phyloP scores from a whole-genome alignment of 1,140 invertebrate genomes.

The Drosophila ohnishii region DNA sequence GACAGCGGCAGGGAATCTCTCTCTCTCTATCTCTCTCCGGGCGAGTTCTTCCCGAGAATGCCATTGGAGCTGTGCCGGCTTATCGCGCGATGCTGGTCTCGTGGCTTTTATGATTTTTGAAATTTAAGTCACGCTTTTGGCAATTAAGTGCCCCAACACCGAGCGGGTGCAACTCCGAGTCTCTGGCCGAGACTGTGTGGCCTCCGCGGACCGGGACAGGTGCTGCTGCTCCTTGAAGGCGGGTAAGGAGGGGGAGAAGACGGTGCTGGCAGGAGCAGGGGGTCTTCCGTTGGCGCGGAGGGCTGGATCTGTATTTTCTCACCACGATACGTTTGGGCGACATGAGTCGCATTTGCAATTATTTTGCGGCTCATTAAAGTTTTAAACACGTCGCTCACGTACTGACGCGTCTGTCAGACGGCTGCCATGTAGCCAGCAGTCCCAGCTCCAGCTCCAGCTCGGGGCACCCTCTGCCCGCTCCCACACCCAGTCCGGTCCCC shows the following conservation, averaged over 20 bases:
- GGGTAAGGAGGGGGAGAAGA: neutral
- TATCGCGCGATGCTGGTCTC: constrained; percentile 58
- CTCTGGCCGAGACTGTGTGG: constrained; percentile 51
- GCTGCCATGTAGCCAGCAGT: constrained; percentile 69
- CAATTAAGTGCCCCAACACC: constrained; percentile 77
- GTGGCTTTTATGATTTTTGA: constrained; percentile 79
- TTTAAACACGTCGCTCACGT: constrained; percentile 83
- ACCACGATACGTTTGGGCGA: constrained; percentile 71
- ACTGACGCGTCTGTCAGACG: constrained; percentile 79
- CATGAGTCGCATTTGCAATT: constrained; percentile 82
- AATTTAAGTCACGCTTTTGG: constrained; percentile 81
- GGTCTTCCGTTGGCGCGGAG: constrained; percentile 13
- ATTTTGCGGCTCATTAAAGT: constrained; percentile 83
- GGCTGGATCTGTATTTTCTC: constrained; percentile 54
- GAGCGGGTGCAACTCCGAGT: constrained; percentile 20
- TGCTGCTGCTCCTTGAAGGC: constrained; percentile 31
- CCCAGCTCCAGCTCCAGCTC: constrained; percentile 3
- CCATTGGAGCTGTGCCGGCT: constrained; percentile 4
- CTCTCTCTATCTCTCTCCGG: neutral
- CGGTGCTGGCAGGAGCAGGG: neutral
- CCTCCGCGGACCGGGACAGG: constrained; percentile 28
- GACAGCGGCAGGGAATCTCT: constrained; percentile 17
- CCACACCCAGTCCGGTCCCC: constrained; percentile 31
- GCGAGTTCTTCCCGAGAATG: constrained; percentile 14
- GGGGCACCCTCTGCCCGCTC: constrained; percentile 31